A percentile compares a stretch with the other conserved stretches of the same genome.
Conservation (phyloP, 2,797 vertebrate genomes). For the Lithobates sylvaticus region DNA sequence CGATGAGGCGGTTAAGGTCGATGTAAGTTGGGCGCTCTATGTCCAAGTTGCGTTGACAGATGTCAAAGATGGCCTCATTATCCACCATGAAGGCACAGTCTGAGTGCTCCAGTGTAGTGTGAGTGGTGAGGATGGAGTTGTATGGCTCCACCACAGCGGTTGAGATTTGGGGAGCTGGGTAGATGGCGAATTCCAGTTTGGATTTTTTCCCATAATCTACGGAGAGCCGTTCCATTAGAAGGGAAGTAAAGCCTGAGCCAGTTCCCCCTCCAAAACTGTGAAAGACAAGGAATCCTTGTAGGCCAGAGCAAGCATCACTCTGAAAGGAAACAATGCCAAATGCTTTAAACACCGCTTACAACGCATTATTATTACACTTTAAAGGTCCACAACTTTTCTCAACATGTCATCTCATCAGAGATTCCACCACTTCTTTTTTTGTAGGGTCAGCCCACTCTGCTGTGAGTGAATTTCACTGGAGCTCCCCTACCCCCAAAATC, state of each 20-base stretch:
- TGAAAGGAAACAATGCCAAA: conserved; percentile 54
- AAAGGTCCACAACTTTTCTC: too few relatives aligned
- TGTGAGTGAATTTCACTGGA: too few relatives aligned
- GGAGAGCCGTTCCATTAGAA: conserved; percentile 80
- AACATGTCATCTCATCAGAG: too few relatives aligned
- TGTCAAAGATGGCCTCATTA: conserved; percentile 80
- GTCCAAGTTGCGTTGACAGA: conserved; percentile 74
- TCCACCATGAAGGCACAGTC: conserved; percentile 83
- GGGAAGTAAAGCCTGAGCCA: conserved; percentile 78
- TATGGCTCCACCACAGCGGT: conserved; percentile 81
- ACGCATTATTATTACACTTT: not conserved
- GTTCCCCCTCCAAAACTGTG: conserved; percentile 82
- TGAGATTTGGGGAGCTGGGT: conserved; percentile 80
- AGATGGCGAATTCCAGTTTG: conserved; percentile 80
- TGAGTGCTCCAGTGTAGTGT: conserved; percentile 78
- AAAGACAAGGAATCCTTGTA: conserved; percentile 82
- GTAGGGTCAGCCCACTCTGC: too few relatives aligned
- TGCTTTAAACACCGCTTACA: too few relatives aligned
- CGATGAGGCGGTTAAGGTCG: conserved; percentile 78
- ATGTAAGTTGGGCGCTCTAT: conserved; percentile 77
- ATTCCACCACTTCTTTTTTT: too few relatives aligned
- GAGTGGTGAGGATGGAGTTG: conserved; percentile 80
- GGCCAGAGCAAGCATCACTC: conserved; percentile 77
- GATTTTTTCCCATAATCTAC: conserved; percentile 80
- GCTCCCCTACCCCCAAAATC: too few relatives aligned